Percentiles rank a stretch among this genome's conserved stretches.
phyloP scores from a whole-genome alignment of 2,797 vertebrate genomes.

The Melopsittacus undulatus region DNA sequence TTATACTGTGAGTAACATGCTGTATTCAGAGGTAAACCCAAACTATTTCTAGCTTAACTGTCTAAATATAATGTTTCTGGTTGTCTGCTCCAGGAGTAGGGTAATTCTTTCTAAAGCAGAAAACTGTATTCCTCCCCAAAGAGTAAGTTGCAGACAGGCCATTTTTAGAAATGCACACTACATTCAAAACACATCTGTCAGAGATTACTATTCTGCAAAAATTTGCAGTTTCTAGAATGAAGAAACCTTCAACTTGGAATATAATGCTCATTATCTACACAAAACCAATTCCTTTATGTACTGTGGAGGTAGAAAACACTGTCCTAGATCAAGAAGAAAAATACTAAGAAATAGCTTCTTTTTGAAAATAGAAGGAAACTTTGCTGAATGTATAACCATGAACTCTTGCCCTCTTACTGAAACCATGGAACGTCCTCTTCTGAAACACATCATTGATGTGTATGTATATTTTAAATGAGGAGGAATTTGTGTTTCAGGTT shows the following conservation, averaged over 20 bases:
- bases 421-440: neutral
- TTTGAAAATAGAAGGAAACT: neutral
- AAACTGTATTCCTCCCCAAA: neutral
- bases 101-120: neutral
- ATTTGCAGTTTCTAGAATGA: neutral
- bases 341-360: neutral
- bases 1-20: neutral
- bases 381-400: neutral
- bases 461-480: neutral
- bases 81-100: neutral
- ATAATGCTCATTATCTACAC: neutral
- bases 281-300: neutral
- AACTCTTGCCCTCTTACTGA: neutral
- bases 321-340: neutral
- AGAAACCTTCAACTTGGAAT: neutral
- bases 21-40: neutral
- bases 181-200: neutral
- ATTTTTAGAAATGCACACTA: neutral
- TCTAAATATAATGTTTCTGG: neutral
- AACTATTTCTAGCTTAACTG: constrained; percentile 7
- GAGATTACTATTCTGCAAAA: neutral
- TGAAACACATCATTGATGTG: neutral
- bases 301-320: neutral
- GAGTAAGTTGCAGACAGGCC: neutral
- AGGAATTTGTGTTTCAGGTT: neutral